Evolutionary conservation across 2,113 vertebrate species (phyloP), one percentile per base, ranked within the genome.

Genomic region (Epinephelus lanceolatus): DNA sequence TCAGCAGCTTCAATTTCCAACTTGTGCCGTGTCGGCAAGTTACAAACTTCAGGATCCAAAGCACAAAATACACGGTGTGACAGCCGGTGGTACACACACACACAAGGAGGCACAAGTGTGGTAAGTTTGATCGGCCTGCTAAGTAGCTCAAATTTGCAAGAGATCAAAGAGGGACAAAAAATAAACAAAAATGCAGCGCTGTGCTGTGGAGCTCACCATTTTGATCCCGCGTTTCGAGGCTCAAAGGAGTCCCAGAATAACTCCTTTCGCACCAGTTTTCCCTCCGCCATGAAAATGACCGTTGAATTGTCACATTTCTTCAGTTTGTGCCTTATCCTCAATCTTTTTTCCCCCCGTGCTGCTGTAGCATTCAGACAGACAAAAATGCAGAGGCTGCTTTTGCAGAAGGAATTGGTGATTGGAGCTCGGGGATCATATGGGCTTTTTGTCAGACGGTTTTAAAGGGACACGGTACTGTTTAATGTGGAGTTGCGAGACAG

Each of bases 401-500:
- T 92, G 94, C 93, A 92, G 92, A 68, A 94, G 94, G 92, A 95
- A 91, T 91, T 93, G 96, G 95, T 96, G 96, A 97, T 97, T 97
- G 96, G 97, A 96, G 96, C 95, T 94, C 89, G 70, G 93, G 95
- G 96, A 96, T 97, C 96, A 97, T 95, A 95, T 97, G 97, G 96
- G 94, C 95, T 95, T 95, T 95, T 95, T 93, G 96, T 95, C 96
- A 92, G 96, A 95, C 91, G 93, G 85, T 95, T 88, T 97, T 97
- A 97, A 97, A 97, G 97, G 91, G 96, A 95, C 96, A 97, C 94
- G 89, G 92, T 76, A 84, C 94, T 83, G 83, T 89, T 93, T 78
- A 71, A 70, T 59, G 74, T 9, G 63, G 78, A 86, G 83, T 84
- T 84, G 71, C 9, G 76, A 90, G 72, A 87, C 63, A 25, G 74